phyloP scores from a whole-genome alignment of 2,113 vertebrate genomes.

The Coptodon bakossiorum region DNA sequence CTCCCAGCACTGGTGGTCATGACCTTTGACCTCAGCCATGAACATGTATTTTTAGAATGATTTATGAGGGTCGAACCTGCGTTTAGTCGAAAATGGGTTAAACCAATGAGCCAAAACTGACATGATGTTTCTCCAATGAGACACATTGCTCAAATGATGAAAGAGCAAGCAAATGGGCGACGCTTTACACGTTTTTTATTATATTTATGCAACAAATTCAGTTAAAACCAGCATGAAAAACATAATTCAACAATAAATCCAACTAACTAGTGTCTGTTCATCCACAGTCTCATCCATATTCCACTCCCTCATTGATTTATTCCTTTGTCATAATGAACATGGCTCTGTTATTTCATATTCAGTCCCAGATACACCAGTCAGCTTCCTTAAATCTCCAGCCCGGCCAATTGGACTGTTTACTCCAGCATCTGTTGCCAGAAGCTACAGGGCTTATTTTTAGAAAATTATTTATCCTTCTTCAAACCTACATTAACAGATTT shows the following conservation, averaged over 20 bases:
- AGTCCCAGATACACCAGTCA: neutral
- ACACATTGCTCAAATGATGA: neutral
- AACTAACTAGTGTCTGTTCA: neutral
- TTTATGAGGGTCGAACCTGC: slow-evolving; percentile 20
- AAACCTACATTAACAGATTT: neutral
- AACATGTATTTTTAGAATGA: slow-evolving; percentile 15
- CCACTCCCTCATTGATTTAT: neutral
- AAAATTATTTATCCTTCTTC: neutral
- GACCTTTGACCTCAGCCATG: slow-evolving; percentile 39
- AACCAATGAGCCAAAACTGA: neutral
- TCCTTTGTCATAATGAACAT: neutral
- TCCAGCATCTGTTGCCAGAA: neutral
- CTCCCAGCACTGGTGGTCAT: slow-evolving; percentile 10
- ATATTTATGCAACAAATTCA: neutral
- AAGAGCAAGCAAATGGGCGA: neutral
- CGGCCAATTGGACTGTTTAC: neutral
- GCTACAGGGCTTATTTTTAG: neutral
- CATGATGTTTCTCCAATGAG: neutral
- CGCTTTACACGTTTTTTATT: neutral
- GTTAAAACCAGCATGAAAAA: neutral
- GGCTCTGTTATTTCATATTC: neutral
- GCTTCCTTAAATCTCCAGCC: neutral
- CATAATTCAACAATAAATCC: neutral
- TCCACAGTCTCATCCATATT: neutral
- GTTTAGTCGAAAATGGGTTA: neutral